Base-by-base conservation (phyloP, 2,888 invertebrate genomes). In the Helleia helle region DNA sequence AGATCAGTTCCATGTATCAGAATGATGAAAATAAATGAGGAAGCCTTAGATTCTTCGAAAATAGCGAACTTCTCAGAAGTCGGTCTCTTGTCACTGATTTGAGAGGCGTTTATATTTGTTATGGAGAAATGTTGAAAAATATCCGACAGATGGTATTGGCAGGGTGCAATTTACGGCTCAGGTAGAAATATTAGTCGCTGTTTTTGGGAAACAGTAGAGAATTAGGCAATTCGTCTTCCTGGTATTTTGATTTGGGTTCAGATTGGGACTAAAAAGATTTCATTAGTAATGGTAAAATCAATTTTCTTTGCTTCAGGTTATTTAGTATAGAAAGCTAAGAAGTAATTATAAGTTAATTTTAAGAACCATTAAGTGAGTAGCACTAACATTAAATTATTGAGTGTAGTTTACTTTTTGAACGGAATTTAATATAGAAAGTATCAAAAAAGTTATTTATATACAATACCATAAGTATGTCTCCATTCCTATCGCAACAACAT, bases 61-160 rank as follows among this genome's bases (percentile, higher is more conserved):
- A 34, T 11, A 4, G 18, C 18, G 18, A 14, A 30, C 18, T 34
- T 22, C 34, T 34, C 12, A 12, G 34, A 34, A 34, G 11, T 22
- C 12, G 34, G 8, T 13, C 12, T 14, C 8, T 22, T 22, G 34
- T 34, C 34, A 22, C 22, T 4, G 22, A 34, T 22, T 34, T 18
- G 22, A 22, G 22, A 34, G 11, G 17, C 31, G 17, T 31, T 31
- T 31, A 34, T 18, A 34, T 12, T 34, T 18, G 34, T 22, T 34
- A 8, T 2, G 8, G 34, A 29, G 13, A 26, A 9, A 30, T 30
- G 14, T n/a, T 18, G 18, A 34, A 22, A 7, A 34, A 22, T 22
- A 34, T 12, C 12, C 34, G 12, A 18, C 34, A 34, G 34, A 18
- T 7, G 22, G 34, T 13, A 34, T 22, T 34, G 34, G 18, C 22